phyloP scores from a whole-genome alignment of 2,797 vertebrate species.

The Nannoperca obscura region DNA sequence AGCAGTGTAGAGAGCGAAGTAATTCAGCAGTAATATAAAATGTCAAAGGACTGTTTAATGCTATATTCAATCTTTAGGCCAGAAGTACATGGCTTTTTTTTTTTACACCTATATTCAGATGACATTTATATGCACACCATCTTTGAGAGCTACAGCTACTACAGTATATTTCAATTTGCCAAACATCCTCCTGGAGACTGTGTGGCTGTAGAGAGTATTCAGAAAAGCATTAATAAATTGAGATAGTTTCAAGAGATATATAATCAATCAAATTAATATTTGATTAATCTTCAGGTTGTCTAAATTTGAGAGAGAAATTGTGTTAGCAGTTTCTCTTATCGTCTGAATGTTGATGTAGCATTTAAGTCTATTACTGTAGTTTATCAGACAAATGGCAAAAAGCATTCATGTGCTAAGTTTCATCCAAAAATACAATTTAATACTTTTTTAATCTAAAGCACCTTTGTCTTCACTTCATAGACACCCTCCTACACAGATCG shows the following conservation, averaged over 20 bases:
- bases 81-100: slow-evolving; percentile 7
- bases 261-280: neutral
- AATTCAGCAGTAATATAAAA: slow-evolving; percentile 34
- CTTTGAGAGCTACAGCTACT: slow-evolving; percentile 26
- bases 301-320: neutral
- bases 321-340: neutral
- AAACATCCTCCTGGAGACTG: slow-evolving; percentile 1
- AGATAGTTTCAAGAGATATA: neutral
- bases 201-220: neutral
- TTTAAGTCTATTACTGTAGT: neutral
- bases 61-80: slow-evolving; percentile 28
- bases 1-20: slow-evolving; percentile 28
- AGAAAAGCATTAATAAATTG: neutral
- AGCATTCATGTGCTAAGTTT: neutral
- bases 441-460: slow-evolving; percentile 23
- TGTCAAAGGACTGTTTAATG: slow-evolving; percentile 45
- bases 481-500: slow-evolving; percentile 71
- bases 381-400: slow-evolving; percentile 4
- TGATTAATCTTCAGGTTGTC: neutral
- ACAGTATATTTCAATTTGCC: neutral
- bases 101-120: slow-evolving; percentile 14
- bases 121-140: slow-evolving; percentile 14
- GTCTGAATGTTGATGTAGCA: neutral
- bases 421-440: neutral
- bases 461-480: slow-evolving; percentile 66